Base-by-base conservation (phyloP, 1,140 invertebrate species). In the Pseudoatta argentina region DNA sequence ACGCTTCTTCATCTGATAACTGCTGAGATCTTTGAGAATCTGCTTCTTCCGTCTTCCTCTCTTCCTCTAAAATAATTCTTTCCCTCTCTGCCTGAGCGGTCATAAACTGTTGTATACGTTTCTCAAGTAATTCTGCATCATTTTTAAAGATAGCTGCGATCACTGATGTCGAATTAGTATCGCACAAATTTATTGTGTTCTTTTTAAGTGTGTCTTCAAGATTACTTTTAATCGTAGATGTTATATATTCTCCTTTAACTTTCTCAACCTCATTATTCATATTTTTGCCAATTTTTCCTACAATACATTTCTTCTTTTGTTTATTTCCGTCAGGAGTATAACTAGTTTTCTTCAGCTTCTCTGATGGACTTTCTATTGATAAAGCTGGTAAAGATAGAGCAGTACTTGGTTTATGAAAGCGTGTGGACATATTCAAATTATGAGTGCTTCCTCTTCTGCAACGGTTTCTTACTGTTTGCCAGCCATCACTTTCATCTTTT, bases 1-100 rank as follows among this genome's bases (percentile, higher is more conserved):
- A 96, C 86, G 97, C 97, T 93, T 98, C 97, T 91, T 98, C 97
- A 72, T 98, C 97, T 86, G 97, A 96, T 81, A 98, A 91, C 91
- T 98, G 94, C 94, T 96, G 93, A 0, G 94, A 95, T 79, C 94
- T 92, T 69, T 95, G 92, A 16, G 94, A 96, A 91, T 92, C 96
- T 89, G 92, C 95, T 92, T 94, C 96, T 94, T 96, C 92, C 69
- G 94, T 92, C 89, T 94, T 94, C 88, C 93, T 93, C 57, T 96
- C 95, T 86, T 96, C 96, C 51, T 96, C 95, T 51, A 95, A 89
- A 81, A 94, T 94, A n/a, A 95, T 94, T 44, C 94, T 90, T 66
- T 94, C 95, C 61, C 93, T 94, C 86, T 94, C 94, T 8, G 94
- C 95, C 76, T 95, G 94, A 0, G 94, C 95, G 0, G 94, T 93